These are phyloP conservation scores for Harpalus rufipes DNA, from an alignment of 2,888 invertebrate species.

Conservation along the genomic window DNA sequence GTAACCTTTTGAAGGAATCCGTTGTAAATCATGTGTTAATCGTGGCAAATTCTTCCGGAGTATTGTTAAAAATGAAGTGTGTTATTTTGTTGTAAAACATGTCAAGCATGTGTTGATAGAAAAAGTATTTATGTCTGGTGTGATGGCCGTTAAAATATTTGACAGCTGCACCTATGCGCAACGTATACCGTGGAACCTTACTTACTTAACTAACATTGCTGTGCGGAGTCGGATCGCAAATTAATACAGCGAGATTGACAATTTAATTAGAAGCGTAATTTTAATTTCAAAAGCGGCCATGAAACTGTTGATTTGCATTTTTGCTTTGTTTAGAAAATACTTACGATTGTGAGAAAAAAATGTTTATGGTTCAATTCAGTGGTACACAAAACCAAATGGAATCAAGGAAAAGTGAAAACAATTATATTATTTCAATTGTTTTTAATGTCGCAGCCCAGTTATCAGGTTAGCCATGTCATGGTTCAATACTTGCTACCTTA, in stretches of 20 bases:
- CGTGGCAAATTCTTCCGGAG: constrained; percentile 27
- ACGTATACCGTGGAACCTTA: not conserved
- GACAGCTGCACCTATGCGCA: constrained; percentile 46
- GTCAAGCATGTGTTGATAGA: constrained; percentile 44
- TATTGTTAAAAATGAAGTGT: constrained; percentile 29
- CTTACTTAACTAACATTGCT: constrained; percentile 20
- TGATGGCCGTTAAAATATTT: constrained; percentile 36
- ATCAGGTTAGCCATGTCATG: constrained; percentile 60
- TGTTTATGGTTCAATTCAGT: constrained; percentile 61
- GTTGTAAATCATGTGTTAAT: not conserved
- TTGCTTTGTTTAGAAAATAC: constrained; percentile 59
- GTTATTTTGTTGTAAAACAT: constrained; percentile 42
- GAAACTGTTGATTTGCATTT: constrained; percentile 60
- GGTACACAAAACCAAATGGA: constrained; percentile 68
- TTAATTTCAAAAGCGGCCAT: constrained; percentile 57
- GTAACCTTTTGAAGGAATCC: not conserved
- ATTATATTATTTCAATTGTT: constrained; percentile 74
- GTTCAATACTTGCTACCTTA: constrained; percentile 57
- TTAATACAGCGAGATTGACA: constrained; percentile 53
- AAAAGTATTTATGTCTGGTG: constrained; percentile 37
- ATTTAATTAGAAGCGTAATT: constrained; percentile 57
- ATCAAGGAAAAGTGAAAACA: constrained; percentile 76
- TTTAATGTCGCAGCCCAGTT: constrained; percentile 65
- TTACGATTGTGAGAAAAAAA: constrained; percentile 44
- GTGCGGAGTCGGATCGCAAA: constrained; percentile 36